These are phyloP conservation scores for Xanthostigma xanthostigma DNA, from an alignment of 2,888 invertebrate genomes.

Conservation along the genomic window DNA sequence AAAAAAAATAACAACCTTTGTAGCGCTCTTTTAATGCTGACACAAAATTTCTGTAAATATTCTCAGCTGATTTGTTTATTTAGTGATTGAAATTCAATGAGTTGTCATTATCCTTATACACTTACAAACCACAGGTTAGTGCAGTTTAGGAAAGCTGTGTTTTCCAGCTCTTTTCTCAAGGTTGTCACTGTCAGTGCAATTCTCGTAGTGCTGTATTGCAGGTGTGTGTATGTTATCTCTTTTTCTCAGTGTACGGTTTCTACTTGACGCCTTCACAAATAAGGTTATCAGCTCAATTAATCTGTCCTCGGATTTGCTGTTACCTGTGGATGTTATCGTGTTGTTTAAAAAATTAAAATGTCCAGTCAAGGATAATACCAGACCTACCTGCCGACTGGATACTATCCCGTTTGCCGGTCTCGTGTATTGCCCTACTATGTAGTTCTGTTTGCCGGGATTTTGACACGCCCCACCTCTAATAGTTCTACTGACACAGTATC, in stretches of 20 bases:
- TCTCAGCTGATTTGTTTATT: too few species aligned
- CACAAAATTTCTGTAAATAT: too few species aligned
- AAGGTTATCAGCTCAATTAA: too few species aligned
- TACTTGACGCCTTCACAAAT: background rate
- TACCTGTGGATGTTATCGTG: background rate
- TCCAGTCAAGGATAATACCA: too few species aligned
- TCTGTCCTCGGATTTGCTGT: too few species aligned
- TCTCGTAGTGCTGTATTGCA: background rate
- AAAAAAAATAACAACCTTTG: too few species aligned
- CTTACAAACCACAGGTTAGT: background rate
- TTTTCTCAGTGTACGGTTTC: background rate
- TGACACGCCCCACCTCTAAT: conserved; percentile 6
- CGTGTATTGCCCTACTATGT: background rate
- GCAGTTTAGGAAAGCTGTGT: background rate
- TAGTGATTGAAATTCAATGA: too few species aligned
- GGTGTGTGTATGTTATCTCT: background rate
- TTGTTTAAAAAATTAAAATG: background rate
- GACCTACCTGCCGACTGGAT: too few species aligned
- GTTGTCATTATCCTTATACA: too few species aligned
- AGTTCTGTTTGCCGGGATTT: background rate
- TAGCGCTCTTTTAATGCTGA: too few species aligned
- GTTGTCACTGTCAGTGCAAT: background rate
- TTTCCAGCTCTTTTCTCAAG: background rate
- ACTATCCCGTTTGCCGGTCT: background rate
- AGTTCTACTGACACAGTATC: too few species aligned